Conservation (phyloP, 2,797 vertebrate species). For the Petrocephalus sullivani region DNA sequence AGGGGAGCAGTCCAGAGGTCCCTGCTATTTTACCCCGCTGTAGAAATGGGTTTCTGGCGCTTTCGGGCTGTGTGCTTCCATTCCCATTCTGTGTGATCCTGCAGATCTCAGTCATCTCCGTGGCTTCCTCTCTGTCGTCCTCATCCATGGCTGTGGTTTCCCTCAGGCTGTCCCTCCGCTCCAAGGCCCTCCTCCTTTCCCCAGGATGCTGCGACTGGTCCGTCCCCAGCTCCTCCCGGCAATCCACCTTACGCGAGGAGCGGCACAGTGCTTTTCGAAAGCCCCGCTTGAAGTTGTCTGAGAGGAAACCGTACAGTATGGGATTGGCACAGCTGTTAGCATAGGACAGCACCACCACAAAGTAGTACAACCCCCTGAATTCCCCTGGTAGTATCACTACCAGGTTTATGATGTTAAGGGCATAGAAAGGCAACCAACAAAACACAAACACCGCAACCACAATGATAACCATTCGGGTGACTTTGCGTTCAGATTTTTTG, state of each 20-base stretch:
- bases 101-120: slow-evolving; percentile 40
- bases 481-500: slow-evolving; percentile 79
- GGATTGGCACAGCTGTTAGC: slow-evolving; percentile 96
- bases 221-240: slow-evolving; percentile 47
- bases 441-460: slow-evolving; percentile 86
- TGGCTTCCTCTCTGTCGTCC: slow-evolving; percentile 26
- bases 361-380: slow-evolving; percentile 80
- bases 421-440: slow-evolving; percentile 93
- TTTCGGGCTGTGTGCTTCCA: slow-evolving; percentile 30
- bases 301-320: slow-evolving; percentile 87
- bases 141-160: not conserved
- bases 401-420: slow-evolving; percentile 85
- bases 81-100: slow-evolving; percentile 41
- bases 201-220: slow-evolving; percentile 49
- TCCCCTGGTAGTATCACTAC: slow-evolving; percentile 78
- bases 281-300: slow-evolving; percentile 92
- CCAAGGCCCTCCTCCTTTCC: slow-evolving; percentile 47
- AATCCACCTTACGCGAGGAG: slow-evolving; percentile 53
- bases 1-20: slow-evolving; percentile 18
- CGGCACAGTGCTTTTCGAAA: slow-evolving; percentile 67
- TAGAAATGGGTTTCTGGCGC: slow-evolving; percentile 20
- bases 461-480: slow-evolving; percentile 91
- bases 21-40: slow-evolving; percentile 15
- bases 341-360: slow-evolving; percentile 86
- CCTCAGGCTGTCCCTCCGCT: slow-evolving; percentile 33